Base-by-base conservation (phyloP, 1,140 invertebrate genomes). In the Pseudoatta argentina region DNA sequence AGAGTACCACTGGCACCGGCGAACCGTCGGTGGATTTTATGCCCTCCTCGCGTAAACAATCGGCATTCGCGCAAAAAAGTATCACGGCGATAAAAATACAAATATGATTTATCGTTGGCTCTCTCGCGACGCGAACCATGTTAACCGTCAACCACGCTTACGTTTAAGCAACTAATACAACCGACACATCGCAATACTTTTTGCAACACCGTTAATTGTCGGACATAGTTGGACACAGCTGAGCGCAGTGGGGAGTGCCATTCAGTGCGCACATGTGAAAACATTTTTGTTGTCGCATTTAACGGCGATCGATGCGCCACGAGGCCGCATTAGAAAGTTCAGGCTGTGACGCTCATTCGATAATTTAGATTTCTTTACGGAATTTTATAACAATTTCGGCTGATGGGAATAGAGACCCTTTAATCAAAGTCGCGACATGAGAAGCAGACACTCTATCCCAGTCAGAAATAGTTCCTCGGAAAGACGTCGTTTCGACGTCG, bases 1-100 rank as follows among this genome's bases (percentile, higher is more conserved):
- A 98, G 67, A 98, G 90, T 53, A 98, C 97, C 86, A 98, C 96
- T 0, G 97, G 97, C 75, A 94, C 24, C n/a, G 79, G 55, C 10
- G 53, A 73, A 75, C 21, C 34, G 8, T 55, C 34, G 4, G 3
- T 24, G 2, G 0, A 12, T 12, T 14, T 73, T 2, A 2, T 21
- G 7, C 44, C 44, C 16, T 21, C 7, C 8, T 34, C 24, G 1
- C 3, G 24, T 24, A 14, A 75, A 63, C 79, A 75, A 44, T 55
- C 69, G 79, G 69, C 44, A 10, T 83, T 75, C 27, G n/a, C 14
- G n/a, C 7, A 61, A 0, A 75, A 14, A 7, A 51, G 30, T 61
- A 18, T 63, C 53, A 24, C 39, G 3, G 59, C 24, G 69, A 75
- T 6, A 48, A 82, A n/a, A 18, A 63, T 1, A 8, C n/a, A 51